A percentile compares a stretch with the other conserved stretches of the same genome.
These are phyloP conservation scores for Camponotus floridanus DNA, from an alignment of 1,140 invertebrate genomes.

Conservation along the genomic window DNA sequence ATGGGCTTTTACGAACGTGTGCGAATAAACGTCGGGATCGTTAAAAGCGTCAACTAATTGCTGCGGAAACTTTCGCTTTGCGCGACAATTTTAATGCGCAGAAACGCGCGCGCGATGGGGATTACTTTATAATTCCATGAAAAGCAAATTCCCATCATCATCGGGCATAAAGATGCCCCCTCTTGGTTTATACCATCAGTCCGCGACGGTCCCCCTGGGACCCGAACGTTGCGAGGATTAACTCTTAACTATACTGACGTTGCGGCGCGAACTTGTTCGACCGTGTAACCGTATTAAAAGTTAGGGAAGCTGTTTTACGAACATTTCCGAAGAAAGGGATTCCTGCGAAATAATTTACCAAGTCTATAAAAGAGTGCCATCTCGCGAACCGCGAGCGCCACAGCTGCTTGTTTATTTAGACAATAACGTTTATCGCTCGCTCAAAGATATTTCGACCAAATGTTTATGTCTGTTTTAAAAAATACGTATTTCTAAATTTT, in stretches of 20 bases:
- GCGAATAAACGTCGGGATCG: constrained; percentile 64
- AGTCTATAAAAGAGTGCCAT: background rate
- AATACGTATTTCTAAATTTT: background rate
- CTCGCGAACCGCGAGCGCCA: background rate
- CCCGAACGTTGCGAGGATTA: constrained; percentile 38
- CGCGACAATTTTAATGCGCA: background rate
- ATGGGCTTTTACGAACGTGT: constrained; percentile 69
- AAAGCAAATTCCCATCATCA: constrained; percentile 41
- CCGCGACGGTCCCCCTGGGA: background rate
- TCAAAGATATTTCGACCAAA: background rate
- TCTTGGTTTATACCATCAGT: background rate
- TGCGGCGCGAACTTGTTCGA: constrained; percentile 23
- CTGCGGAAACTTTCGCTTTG: constrained; percentile 23
- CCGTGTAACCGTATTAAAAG: constrained; percentile 13
- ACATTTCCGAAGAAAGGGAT: background rate
- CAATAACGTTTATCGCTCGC: background rate
- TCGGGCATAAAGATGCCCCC: constrained; percentile 39
- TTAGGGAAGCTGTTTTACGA: constrained; percentile 22
- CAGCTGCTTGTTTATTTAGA: no score
- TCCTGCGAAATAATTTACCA: constrained; percentile 18
- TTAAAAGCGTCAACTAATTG: constrained; percentile 68
- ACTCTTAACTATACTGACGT: constrained; percentile 33
- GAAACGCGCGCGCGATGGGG: background rate
- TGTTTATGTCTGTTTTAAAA: no score
- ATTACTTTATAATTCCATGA: constrained; percentile 43